Percentiles rank a stretch among this genome's conserved stretches.
phyloP scores from a whole-genome alignment of 1,140 invertebrate genomes.

The Drosophila teissieri region DNA sequence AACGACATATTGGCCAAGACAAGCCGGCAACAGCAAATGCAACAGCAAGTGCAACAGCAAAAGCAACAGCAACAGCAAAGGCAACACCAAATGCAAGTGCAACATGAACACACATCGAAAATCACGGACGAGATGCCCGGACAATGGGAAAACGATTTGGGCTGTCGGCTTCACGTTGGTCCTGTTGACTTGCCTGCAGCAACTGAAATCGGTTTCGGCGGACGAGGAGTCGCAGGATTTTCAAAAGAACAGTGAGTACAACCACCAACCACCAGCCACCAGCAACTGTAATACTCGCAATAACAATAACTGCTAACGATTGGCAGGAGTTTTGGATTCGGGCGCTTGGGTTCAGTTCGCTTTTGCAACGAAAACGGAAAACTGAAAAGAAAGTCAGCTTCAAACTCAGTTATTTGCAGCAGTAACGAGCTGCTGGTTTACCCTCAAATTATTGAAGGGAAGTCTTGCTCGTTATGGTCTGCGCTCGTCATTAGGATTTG shows the following conservation, averaged over 20 bases:
- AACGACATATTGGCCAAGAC: conserved; percentile 41
- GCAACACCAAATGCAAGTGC: conserved; percentile 12
- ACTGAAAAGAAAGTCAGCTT: conserved; percentile 9
- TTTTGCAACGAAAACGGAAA: neutral
- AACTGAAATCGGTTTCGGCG: conserved; percentile 40
- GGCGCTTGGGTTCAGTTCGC: too few species aligned
- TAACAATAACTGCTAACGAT: conserved; percentile 33
- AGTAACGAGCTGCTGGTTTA: conserved; percentile 35
- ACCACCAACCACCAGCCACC: neutral
- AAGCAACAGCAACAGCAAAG: neutral
- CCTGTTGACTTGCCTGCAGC: conserved; percentile 58
- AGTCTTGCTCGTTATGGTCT: conserved; percentile 14
- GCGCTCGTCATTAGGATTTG: conserved; percentile 1
- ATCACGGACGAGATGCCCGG: conserved; percentile 67
- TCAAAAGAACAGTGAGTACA: conserved; percentile 83
- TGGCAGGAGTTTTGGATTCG: conserved; percentile 1
- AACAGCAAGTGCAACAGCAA: neutral
- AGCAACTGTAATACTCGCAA: conserved; percentile 27
- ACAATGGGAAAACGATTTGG: conserved; percentile 64
- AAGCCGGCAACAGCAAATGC: conserved; percentile 27
- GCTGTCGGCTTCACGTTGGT: conserved; percentile 41
- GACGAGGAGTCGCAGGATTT: conserved; percentile 81
- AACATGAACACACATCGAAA: conserved; percentile 64
- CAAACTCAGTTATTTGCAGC: conserved; percentile 20
- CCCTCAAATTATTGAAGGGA: conserved; percentile 32